Conservation (phyloP, 2,797 vertebrate genomes). For the Acanthurus leucopareius region DNA sequence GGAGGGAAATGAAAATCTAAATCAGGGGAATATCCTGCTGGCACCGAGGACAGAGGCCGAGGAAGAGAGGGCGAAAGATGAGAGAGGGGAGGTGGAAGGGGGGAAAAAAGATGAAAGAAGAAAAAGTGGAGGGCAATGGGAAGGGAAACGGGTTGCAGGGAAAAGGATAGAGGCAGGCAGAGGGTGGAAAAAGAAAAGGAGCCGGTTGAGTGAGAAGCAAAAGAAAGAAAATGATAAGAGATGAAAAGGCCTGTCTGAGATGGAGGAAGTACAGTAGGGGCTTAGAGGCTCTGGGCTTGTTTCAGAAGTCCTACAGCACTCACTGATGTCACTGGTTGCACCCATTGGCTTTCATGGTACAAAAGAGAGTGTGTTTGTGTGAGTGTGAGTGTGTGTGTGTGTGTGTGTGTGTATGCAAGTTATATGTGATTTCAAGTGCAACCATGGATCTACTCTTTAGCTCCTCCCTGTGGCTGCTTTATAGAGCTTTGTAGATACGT, state of each 20-base stretch:
- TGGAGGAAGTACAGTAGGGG: conserved; percentile 81
- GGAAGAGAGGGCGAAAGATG: conserved; percentile 74
- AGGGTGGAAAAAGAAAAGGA: conserved; percentile 70
- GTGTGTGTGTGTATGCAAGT: conserved; percentile 28
- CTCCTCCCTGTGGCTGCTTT: conserved; percentile 77
- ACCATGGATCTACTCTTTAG: conserved; percentile 59
- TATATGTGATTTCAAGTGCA: conserved; percentile 46
- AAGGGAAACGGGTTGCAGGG: conserved; percentile 65
- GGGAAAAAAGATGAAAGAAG: conserved; percentile 63
- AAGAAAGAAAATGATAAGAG: conserved; percentile 79
- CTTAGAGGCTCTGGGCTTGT: conserved; percentile 77
- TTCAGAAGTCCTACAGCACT: conserved; percentile 77
- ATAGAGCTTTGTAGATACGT: conserved; percentile 24
- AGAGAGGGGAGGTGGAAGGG: conserved; percentile 66
- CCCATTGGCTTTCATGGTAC: conserved; percentile 72
- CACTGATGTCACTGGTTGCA: conserved; percentile 80
- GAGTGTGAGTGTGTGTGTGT: conserved; percentile 20
- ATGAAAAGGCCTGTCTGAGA: conserved; percentile 80
- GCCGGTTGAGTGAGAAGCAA: conserved; percentile 70
- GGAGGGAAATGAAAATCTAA: conserved; percentile 86
- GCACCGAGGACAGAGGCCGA: conserved; percentile 78
- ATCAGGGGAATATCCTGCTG: conserved; percentile 86
- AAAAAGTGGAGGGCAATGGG: conserved; percentile 69
- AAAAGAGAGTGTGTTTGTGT: conserved; percentile 63
- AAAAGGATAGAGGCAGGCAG: conserved; percentile 64